Evolutionary conservation across 2,888 invertebrate species (phyloP).

Genomic region (Folsomia candida): DNA sequence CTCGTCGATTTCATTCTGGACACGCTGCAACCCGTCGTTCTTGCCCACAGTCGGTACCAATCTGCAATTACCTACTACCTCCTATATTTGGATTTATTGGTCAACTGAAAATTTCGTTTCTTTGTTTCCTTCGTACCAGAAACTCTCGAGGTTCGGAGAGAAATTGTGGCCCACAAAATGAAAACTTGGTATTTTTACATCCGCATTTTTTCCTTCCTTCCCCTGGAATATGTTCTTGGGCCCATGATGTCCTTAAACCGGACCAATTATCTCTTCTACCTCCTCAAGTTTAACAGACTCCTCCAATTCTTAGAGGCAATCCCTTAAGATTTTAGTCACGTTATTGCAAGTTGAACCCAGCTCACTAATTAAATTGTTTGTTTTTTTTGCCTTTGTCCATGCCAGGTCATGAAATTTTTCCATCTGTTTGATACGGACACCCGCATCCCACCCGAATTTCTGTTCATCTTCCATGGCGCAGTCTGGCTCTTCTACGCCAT

Average conservation of each 20-base stretch:
- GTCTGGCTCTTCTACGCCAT: conserved; percentile 30
- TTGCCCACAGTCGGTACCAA: too few relatives aligned
- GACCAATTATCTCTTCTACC: conserved; percentile 26
- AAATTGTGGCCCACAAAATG: conserved; percentile 35
- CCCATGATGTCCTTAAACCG: conserved; percentile 10
- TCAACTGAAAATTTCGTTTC: too few relatives aligned
- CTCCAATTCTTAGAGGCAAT: conserved; percentile 29
- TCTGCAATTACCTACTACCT: not conserved
- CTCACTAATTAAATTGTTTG: too few relatives aligned
- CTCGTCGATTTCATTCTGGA: conserved; percentile 36
- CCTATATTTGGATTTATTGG: not conserved
- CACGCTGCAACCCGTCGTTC: conserved; percentile 43
- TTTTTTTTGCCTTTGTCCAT: too few relatives aligned
- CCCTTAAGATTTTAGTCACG: too few relatives aligned
- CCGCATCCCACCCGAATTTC: conserved; percentile 20
- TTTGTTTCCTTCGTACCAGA: conserved; percentile 33
- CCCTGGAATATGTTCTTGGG: conserved; percentile 41
- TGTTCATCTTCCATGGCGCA: conserved; percentile 26
- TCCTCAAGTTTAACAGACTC: conserved; percentile 42
- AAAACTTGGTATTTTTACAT: conserved; percentile 35
- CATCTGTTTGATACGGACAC: conserved; percentile 13
- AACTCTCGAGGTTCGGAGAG: conserved; percentile 39
- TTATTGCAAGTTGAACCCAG: too few relatives aligned
- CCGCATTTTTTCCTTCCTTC: conserved; percentile 40
- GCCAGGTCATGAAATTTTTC: conserved; percentile 18